phyloP scores from a whole-genome alignment of 2,888 invertebrate species.

The Drosophila tripunctata region DNA sequence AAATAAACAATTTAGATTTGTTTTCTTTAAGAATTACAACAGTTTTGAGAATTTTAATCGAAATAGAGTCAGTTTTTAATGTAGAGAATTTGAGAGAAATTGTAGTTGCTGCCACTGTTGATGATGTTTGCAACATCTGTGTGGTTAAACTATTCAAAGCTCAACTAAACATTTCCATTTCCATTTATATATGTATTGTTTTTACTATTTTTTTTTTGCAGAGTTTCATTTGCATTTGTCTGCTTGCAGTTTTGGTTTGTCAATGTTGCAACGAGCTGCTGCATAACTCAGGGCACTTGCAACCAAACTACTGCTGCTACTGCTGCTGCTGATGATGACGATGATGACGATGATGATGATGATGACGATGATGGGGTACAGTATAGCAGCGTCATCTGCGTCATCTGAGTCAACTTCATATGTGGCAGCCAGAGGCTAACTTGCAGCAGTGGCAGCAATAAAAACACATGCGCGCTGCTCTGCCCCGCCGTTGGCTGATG shows the following conservation, averaged over 20 bases:
- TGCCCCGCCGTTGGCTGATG: slow-evolving; percentile 41
- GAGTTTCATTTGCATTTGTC: slow-evolving; percentile 27
- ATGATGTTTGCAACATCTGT: slow-evolving; percentile 12
- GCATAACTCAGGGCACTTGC: slow-evolving; percentile 53
- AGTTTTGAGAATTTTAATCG: neutral
- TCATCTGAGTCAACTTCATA: slow-evolving; percentile 30
- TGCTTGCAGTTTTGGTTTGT: slow-evolving; percentile 27
- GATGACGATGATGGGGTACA: slow-evolving; percentile 7
- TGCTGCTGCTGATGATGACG: slow-evolving; percentile 5
- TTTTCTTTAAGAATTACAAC: neutral
- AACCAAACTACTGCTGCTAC: no score
- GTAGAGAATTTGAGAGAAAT: neutral
- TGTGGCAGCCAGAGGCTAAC: slow-evolving; percentile 31
- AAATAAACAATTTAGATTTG: neutral
- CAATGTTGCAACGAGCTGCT: slow-evolving; percentile 30
- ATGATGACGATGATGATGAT: slow-evolving; percentile 13
- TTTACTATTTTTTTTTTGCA: neutral
- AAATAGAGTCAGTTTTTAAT: neutral
- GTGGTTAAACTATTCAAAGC: slow-evolving; percentile 13
- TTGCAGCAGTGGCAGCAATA: slow-evolving; percentile 37
- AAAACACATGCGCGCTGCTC: slow-evolving; percentile 52
- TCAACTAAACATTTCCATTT: slow-evolving; percentile 8
- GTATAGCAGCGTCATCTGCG: slow-evolving; percentile 21
- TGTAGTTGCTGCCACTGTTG: no score
- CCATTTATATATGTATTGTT: neutral